Evolutionary conservation across 92 coral and sea anemone genomes (phyloP).

Genomic region (Porites lobata): DNA sequence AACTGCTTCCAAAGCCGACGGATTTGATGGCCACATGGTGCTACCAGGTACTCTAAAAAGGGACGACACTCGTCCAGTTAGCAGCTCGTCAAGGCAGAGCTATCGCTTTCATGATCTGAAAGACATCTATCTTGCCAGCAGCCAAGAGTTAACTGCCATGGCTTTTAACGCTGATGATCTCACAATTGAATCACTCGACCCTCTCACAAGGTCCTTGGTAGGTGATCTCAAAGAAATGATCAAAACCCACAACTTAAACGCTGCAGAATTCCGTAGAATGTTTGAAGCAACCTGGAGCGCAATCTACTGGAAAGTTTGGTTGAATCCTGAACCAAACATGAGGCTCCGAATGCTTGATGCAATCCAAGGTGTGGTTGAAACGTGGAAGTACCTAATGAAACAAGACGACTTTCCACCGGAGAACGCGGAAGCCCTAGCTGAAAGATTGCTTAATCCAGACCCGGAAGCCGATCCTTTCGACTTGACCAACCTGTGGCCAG

Average conservation of each 20-base stretch:
- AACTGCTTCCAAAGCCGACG: not conserved
- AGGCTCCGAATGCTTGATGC: conserved; percentile 29
- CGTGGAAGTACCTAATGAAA: not conserved
- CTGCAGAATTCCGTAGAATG: not conserved
- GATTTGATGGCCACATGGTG: not conserved
- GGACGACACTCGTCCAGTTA: not conserved
- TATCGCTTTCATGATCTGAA: conserved; percentile 4
- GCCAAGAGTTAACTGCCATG: not conserved
- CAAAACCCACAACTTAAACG: not conserved
- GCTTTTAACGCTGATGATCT: conserved; percentile 7
- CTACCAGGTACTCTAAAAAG: not conserved
- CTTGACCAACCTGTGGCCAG: conserved; percentile 8
- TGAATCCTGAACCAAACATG: conserved; percentile 4
- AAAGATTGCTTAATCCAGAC: conserved; percentile 1
- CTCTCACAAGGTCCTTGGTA: not conserved
- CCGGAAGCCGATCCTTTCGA: conserved; percentile 22
- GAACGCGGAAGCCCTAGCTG: not conserved
- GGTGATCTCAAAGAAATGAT: not conserved
- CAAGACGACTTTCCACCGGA: conserved; percentile 16
- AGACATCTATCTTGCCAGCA: not conserved
- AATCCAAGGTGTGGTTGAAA: conserved; percentile 9
- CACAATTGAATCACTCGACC: not conserved
- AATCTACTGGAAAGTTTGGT: not conserved
- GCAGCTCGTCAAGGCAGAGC: not conserved
- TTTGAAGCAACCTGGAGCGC: not conserved